Conservation (phyloP, 2,888 invertebrate genomes). For the Meteorus cinctellus region DNA sequence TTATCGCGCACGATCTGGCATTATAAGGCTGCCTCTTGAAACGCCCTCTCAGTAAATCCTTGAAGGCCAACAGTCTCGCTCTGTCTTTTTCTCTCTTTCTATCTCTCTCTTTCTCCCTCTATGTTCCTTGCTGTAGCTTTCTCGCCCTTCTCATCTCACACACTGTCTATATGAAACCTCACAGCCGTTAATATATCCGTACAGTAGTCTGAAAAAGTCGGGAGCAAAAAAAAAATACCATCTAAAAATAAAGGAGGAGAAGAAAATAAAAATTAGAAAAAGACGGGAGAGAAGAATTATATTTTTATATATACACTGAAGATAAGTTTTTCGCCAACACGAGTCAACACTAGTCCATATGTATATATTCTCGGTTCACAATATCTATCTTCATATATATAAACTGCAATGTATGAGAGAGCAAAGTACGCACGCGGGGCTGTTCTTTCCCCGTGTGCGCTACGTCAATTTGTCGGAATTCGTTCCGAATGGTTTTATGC, state of each 20-base stretch:
- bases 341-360: background rate
- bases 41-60: slow-evolving; percentile 32
- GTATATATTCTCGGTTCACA: slow-evolving; percentile 1
- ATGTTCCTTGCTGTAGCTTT: no score
- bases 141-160: background rate
- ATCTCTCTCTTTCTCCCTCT: background rate
- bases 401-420: slow-evolving; percentile 28
- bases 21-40: slow-evolving; percentile 45
- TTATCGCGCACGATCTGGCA: slow-evolving; percentile 53
- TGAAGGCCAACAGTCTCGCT: slow-evolving; percentile 22
- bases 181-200: slow-evolving; percentile 18
- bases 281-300: slow-evolving; percentile 1
- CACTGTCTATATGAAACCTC: background rate
- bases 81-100: background rate
- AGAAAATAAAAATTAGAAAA: background rate
- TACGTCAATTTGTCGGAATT: slow-evolving; percentile 74
- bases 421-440: slow-evolving; percentile 51
- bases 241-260: no score
- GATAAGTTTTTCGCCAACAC: slow-evolving; percentile 14
- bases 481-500: slow-evolving; percentile 74
- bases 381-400: slow-evolving; percentile 36
- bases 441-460: slow-evolving; percentile 59
- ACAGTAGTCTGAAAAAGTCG: slow-evolving; percentile 36
- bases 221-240: background rate
- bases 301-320: slow-evolving; percentile 12